Evolutionary conservation across 2,113 vertebrate species (phyloP), one percentile per base, ranked within the genome.

Genomic region (Pimephales promelas): DNA sequence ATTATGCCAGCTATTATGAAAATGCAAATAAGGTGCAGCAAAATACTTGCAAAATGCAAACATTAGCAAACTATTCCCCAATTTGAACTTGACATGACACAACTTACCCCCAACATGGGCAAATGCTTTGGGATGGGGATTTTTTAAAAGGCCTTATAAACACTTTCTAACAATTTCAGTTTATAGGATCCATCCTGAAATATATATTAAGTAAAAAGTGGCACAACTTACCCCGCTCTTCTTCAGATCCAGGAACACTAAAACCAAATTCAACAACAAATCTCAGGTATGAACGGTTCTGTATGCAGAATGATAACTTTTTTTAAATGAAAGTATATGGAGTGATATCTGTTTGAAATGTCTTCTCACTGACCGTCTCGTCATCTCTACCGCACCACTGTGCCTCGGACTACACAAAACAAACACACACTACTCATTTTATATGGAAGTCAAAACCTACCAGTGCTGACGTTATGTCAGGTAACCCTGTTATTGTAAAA

Each of bases 351-450:
- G 64, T 36, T 14, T 57, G 26, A 56, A 82, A 26, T 28, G 14
- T 72, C 28, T 47, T 45, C 47, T 36, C 43, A 14, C 40, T 76
- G 14, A 24, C 22, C 8, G 52, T 57, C 13, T 18, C n/a, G 18
- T 66, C 10, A 9, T 57, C n/a, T 75, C 54, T 45, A 59, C 22
- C 40, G 76, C 71, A 84, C 73, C 85, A 16, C 70, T 74, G 84
- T 84, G 79, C 87, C 82, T 79, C 52, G 61, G 36, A 84, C 40
- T 59, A 24, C 54, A 79, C 36, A 70, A 47, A 71, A 18, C 36
- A 47, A 34, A 18, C 24, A 18, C 24, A 14, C 54, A 24, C 1
- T 3, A 2, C 24, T 24, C 68, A 26, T 3, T 56, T 66, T 10
- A 40, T 3, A 47, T 3, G 7, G 76, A 72, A 43, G 26, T 54